Evolutionary conservation across 1,140 invertebrate genomes (phyloP).

Genomic region (Stenopsyche tienmushanensis): DNA sequence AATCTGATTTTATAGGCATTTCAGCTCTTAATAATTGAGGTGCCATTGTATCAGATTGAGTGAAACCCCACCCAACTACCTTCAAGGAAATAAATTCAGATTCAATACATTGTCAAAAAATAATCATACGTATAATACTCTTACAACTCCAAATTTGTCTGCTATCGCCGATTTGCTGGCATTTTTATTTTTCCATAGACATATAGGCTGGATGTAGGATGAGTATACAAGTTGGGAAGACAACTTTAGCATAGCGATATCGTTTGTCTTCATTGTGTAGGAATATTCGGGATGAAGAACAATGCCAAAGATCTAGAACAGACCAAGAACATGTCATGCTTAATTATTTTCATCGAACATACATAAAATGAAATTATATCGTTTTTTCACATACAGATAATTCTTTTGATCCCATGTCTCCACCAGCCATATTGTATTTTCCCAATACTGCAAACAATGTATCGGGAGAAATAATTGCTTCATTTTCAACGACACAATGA

Average conservation of each 20-base stretch:
- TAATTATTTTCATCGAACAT: background rate
- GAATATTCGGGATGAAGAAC: constrained; percentile 49
- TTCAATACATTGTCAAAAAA: background rate
- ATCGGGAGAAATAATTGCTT: constrained; percentile 41
- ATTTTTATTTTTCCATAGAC: constrained; percentile 25
- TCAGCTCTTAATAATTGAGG: constrained; percentile 42
- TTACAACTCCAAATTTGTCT: background rate
- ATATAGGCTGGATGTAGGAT: constrained; percentile 35
- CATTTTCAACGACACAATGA: constrained; percentile 47
- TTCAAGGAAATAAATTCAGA: constrained; percentile 31
- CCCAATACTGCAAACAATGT: constrained; percentile 47
- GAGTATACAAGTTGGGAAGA: constrained; percentile 6
- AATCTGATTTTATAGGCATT: constrained; percentile 45
- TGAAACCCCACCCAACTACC: constrained; percentile 50
- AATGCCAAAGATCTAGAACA: constrained; percentile 45
- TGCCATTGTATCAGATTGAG: constrained; percentile 43
- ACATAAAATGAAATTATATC: constrained; percentile 7
- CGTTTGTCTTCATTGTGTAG: constrained; percentile 17
- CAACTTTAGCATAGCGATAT: constrained; percentile 32
- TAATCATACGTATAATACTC: background rate
- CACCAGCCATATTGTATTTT: constrained; percentile 38
- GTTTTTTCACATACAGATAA: constrained; percentile 21
- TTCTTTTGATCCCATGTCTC: constrained; percentile 38
- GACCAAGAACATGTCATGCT: background rate
- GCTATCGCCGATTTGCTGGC: background rate